Base-by-base conservation (phyloP, 2,113 vertebrate species). In the Anguilla rostrata region DNA sequence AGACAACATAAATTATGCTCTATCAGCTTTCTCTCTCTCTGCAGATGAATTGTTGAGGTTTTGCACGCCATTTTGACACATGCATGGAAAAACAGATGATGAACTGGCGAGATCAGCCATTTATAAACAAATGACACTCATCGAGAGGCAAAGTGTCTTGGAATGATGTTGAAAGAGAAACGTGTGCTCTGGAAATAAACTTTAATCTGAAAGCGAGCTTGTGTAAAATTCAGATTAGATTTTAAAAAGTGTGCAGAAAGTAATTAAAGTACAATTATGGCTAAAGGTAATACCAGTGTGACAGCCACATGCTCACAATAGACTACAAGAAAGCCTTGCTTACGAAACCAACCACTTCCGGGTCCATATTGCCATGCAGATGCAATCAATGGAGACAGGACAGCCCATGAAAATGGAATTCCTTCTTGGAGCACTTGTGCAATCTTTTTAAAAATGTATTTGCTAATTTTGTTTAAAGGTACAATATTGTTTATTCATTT, bases 301-400 rank as follows among this genome's bases (percentile, higher is more conserved):
- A 85, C 41, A 83, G 84, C 83, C 82, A 87, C 83, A 88, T 84
- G 85, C 83, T 87, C 88, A 88, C 83, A 86, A 81, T 86, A 83
- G 86, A 87, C 88, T 83, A 84, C 83, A 90, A 86, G 49, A 86
- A 84, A 83, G 86, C 81, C 87, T 79, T 80, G 84, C 81, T 83
- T 56, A 84, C 71, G 83, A 71, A 26, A 88, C 86, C 87, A 57
- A 49, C 78, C 16, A 66, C 81, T 87, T 86, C 88, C 49, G 11
- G 53, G 89, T 89, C 88, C 89, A 83, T 89, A 84, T 29, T 29
- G 93, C 93, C 92, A 93, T 94, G 93, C 93, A 92, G 88, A 89
- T 89, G 88, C 81, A 89, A 89, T 89, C 85, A 39, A 85, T 34
- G 14, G 41, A 49, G 15, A 66, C 7, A 78, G 7, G 39, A 26